Percentiles rank a stretch among this genome's conserved stretches.
phyloP scores from a whole-genome alignment of 2,113 vertebrate species.

The Shinisaurus crocodilurus region DNA sequence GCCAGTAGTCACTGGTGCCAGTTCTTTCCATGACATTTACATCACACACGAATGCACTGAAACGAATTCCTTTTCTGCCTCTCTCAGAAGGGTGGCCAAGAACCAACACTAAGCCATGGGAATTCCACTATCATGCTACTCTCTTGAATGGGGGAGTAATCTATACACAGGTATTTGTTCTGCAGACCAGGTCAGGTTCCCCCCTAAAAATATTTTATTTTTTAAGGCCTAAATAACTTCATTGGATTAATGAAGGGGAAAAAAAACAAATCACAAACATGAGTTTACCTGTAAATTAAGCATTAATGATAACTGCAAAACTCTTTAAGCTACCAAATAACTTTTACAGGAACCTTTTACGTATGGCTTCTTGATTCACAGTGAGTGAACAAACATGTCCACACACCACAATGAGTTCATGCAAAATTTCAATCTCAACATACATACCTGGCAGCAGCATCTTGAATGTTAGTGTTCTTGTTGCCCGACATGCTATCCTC shows the following conservation, averaged over 20 bases:
- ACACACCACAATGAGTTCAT: not conserved
- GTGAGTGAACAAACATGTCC: not conserved
- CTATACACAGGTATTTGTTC: not conserved
- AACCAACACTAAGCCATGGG: not conserved
- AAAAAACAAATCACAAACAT: not conserved
- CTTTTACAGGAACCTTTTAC: not conserved
- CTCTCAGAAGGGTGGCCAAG: not conserved
- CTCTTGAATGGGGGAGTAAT: not conserved
- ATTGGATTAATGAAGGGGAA: not conserved
- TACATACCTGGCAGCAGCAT: constrained; percentile 83
- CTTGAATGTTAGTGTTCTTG: constrained; percentile 84
- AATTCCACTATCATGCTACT: not conserved
- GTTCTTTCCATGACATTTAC: not conserved
- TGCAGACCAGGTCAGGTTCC: not conserved
- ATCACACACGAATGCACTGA: not conserved
- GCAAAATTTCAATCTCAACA: not conserved
- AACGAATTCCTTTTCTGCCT: not conserved
- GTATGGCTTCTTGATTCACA: not conserved
- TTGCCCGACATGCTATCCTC: constrained; percentile 79
- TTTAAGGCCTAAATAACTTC: not conserved
- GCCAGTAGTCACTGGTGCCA: not conserved
- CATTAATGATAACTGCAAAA: not conserved
- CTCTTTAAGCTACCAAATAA: not conserved
- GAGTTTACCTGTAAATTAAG: not conserved
- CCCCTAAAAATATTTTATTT: not conserved